Conservation (phyloP, 2,113 vertebrate genomes). For the Apistogramma diplotaenia region DNA sequence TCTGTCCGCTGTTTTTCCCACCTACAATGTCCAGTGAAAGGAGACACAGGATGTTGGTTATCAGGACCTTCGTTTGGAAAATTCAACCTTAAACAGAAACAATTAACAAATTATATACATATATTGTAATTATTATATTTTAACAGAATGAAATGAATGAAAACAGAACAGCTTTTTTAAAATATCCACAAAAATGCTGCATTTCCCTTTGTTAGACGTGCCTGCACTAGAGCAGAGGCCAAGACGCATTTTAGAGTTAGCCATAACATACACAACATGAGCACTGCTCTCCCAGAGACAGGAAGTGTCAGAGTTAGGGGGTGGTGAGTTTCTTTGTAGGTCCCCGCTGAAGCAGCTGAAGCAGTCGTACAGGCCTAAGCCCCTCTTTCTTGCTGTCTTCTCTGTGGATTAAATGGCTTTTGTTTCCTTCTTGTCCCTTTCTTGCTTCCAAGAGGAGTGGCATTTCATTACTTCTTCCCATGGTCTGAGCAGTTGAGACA, state of each 20-base stretch:
- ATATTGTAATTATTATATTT: too few species aligned
- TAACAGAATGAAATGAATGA: too few species aligned
- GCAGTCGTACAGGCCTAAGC: constrained; percentile 32
- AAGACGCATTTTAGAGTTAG: constrained; percentile 15
- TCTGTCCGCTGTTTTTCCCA: too few species aligned
- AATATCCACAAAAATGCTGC: not conserved
- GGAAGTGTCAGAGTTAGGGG: constrained; percentile 54
- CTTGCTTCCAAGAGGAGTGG: constrained; percentile 53
- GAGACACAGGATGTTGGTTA: too few species aligned
- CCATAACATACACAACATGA: constrained; percentile 21
- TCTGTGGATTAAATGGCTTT: constrained; percentile 74
- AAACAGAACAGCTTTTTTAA: too few species aligned
- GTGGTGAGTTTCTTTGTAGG: constrained; percentile 15
- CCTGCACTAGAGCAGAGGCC: not conserved
- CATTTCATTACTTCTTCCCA: constrained; percentile 50
- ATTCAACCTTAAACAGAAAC: not conserved
- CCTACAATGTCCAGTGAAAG: too few species aligned
- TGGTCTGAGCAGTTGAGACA: constrained; percentile 71
- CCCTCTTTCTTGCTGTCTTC: constrained; percentile 42
- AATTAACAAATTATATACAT: too few species aligned
- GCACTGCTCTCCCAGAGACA: constrained; percentile 44
- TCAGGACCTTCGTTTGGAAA: too few species aligned
- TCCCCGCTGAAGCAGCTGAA: constrained; percentile 44
- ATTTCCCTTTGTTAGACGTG: not conserved
- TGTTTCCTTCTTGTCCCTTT: constrained; percentile 54